A percentile compares a stretch with the other conserved stretches of the same genome.
Conservation (phyloP, 2,888 invertebrate genomes). For the Adela reaumurella region DNA sequence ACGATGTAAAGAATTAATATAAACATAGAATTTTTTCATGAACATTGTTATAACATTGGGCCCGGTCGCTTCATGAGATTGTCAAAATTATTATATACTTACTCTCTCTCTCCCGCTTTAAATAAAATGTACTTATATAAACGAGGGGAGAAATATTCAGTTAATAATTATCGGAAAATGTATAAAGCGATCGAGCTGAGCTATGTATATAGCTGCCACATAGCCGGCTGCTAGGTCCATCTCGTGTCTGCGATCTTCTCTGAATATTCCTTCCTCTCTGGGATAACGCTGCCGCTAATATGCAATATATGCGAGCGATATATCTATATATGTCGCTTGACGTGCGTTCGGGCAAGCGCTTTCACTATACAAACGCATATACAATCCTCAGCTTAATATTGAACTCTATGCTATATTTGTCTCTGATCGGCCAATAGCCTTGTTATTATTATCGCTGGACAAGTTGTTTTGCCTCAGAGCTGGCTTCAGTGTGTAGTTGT, state of each 20-base stretch:
- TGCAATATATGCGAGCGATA: background rate
- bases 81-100: no score
- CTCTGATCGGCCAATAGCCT: constrained; percentile 48
- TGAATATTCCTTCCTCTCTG: constrained; percentile 17
- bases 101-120: no score
- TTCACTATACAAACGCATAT: constrained; percentile 52
- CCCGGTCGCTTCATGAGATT: no score
- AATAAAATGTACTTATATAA: no score
- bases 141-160: no score
- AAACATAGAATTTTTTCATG: no score
- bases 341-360: constrained; percentile 46
- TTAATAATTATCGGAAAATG: no score
- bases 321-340: constrained; percentile 42
- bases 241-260: constrained; percentile 9
- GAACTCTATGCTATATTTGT: constrained; percentile 47
- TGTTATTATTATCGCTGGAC: constrained; percentile 46
- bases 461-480: constrained; percentile 50
- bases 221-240: no score
- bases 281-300: constrained; percentile 6
- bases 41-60: no score
- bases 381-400: constrained; percentile 50
- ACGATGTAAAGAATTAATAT: no score
- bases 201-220: no score
- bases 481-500: constrained; percentile 55
- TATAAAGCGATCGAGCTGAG: no score